phyloP scores from a whole-genome alignment of 2,113 vertebrate genomes.

The Tupaia tana region DNA sequence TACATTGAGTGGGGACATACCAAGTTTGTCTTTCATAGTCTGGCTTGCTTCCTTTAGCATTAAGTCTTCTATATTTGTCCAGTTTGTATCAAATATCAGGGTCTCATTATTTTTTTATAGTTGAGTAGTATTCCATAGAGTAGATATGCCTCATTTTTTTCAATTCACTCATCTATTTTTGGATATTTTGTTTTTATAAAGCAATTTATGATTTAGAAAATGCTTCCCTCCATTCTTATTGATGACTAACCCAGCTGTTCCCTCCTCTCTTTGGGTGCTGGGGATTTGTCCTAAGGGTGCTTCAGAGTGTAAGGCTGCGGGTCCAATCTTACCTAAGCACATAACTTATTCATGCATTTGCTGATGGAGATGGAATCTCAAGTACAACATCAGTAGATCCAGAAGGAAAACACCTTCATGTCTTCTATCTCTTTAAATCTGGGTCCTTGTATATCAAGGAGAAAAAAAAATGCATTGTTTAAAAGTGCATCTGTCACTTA shows the following conservation, averaged over 20 bases:
- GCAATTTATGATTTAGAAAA: constrained; percentile 37
- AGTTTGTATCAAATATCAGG: no score
- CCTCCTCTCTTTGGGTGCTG: neutral
- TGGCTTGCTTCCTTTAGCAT: no score
- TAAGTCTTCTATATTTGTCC: no score
- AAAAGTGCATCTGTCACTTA: constrained; percentile 73
- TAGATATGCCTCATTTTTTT: no score
- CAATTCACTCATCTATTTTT: no score
- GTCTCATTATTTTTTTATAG: no score
- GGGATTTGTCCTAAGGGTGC: constrained; percentile 60
- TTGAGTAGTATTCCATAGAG: no score
- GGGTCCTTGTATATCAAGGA: constrained; percentile 29
- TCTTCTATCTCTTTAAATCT: constrained; percentile 64
- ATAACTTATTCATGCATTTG: constrained; percentile 68
- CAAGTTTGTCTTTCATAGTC: no score
- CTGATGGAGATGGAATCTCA: constrained; percentile 60
- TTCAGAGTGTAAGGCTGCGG: constrained; percentile 39
- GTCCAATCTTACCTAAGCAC: constrained; percentile 43
- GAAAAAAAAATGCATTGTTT: constrained; percentile 63
- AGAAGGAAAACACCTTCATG: neutral
- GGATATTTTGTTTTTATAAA: neutral
- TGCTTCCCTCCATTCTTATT: neutral
- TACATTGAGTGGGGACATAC: no score
- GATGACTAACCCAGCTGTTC: neutral
- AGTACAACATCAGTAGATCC: constrained; percentile 27